phyloP scores from a whole-genome alignment of 2,797 vertebrate genomes.

The Dromococcyx pavoninus region DNA sequence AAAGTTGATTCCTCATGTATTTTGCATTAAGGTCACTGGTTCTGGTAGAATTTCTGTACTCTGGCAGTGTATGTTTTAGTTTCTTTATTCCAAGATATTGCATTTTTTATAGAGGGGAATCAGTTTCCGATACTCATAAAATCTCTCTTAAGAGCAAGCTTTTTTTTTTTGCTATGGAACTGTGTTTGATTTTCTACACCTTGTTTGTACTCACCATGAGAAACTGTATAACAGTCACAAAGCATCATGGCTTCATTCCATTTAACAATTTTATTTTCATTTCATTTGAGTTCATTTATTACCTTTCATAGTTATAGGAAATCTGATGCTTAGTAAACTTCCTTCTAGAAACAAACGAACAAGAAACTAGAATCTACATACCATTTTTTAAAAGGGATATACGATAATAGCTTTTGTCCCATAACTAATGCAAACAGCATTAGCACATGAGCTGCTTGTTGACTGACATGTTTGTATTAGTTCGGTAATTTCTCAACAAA shows the following conservation, averaged over 20 bases:
- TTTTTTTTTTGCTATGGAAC: not conserved
- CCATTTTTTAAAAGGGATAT: not conserved
- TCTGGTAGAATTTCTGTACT: not conserved
- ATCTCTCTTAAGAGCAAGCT: not conserved
- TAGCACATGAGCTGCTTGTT: accelerated
- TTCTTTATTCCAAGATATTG: not conserved
- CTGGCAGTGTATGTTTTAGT: accelerated
- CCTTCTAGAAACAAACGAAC: not conserved
- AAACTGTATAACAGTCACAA: not conserved
- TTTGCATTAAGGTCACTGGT: not conserved
- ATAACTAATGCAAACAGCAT: not conserved
- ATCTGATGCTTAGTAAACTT: not conserved
- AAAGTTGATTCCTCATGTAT: not conserved
- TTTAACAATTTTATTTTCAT: not conserved
- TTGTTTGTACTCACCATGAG: not conserved
- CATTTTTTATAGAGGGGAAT: not conserved
- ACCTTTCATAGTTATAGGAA: not conserved
- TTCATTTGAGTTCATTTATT: not conserved
- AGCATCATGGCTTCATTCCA: not conserved
- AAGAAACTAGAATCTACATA: not conserved
- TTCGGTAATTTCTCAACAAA: not conserved
- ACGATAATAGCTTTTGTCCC: not conserved
- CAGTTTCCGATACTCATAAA: not conserved
- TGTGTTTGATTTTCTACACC: not conserved
- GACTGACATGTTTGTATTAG: not conserved